Percentiles rank a stretch among this genome's conserved stretches.
Evolutionary conservation across 2,888 invertebrate species (phyloP).

Genomic region (Agonum fuliginosum): DNA sequence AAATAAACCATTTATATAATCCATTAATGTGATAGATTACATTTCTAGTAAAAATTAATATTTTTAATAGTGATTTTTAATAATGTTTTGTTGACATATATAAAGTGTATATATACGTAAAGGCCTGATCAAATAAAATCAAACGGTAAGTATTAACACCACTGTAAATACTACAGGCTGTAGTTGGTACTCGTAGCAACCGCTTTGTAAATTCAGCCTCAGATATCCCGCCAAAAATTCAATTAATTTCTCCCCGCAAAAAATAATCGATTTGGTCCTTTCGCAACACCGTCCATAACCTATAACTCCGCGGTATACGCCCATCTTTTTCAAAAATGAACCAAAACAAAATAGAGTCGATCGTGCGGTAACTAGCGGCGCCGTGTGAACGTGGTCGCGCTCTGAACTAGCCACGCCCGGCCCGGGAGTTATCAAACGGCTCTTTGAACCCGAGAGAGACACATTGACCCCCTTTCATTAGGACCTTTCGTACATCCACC

Average conservation of each 20-base stretch:
- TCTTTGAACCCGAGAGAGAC: slow-evolving; percentile 7
- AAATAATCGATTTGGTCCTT: slow-evolving; percentile 56
- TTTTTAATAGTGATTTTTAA: slow-evolving; percentile 56
- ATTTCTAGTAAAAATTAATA: slow-evolving; percentile 53
- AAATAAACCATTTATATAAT: slow-evolving; percentile 50
- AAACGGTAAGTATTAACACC: slow-evolving; percentile 52
- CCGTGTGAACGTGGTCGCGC: slow-evolving; percentile 63
- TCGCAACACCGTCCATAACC: slow-evolving; percentile 54
- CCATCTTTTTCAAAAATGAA: slow-evolving; percentile 69
- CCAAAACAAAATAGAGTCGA: slow-evolving; percentile 68
- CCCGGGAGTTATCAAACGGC: slow-evolving; percentile 63
- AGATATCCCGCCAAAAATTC: slow-evolving; percentile 55
- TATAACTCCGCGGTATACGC: slow-evolving; percentile 65
- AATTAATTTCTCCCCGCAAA: slow-evolving; percentile 41
- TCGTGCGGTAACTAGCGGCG: slow-evolving; percentile 65
- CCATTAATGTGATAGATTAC: slow-evolving; percentile 55
- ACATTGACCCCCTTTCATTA: slow-evolving; percentile 61
- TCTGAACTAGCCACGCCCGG: slow-evolving; percentile 67
- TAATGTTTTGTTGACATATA: slow-evolving; percentile 49
- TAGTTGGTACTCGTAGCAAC: slow-evolving; percentile 25
- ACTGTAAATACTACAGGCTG: slow-evolving; percentile 42
- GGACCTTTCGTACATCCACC: neutral
- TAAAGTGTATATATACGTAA: slow-evolving; percentile 52
- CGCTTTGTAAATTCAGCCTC: slow-evolving; percentile 56
- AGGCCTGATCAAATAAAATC: slow-evolving; percentile 47